Base-by-base conservation (phyloP, 2,113 vertebrate species). In the Toxotes chatareus region DNA sequence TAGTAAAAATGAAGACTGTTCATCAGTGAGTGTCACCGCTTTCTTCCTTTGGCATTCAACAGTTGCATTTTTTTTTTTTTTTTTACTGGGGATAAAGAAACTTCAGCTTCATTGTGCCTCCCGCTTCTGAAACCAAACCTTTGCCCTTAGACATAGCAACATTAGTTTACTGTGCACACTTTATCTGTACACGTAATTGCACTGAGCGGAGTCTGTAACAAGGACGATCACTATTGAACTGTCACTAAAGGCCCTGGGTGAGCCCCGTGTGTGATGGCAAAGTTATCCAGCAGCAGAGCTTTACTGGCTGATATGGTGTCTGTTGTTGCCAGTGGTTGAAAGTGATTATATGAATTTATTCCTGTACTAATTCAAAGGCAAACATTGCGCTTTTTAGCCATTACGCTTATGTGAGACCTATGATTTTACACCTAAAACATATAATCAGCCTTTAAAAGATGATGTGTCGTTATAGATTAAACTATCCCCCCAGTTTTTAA, bases 161-260 rank as follows among this genome's bases (percentile, higher is more conserved):
- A 55, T 31, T 27, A 31, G 32, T 31, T 76, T 59, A 44, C 7
- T 31, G 8, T 8, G 40, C 38, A 32, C 31, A 16, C 11, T 5
- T 46, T 14, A 27, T 67, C 69, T 76, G n/a, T 44, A 32, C 11
- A 49, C 19, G 62, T 61, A 56, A 27, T 32, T 27, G 42, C 36
- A 42, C 51, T 56, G 42, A 75, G 56, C 44, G 46, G 59, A 83
- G 38, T 23, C 14, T 31, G 32, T 55, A 47, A 40, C 47, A 23
- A 27, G 66, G 23, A 59, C 46, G 31, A 40, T 79, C 40, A 34
- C 67, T 38, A 60, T 42, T 57, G 56, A 72, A 73, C 56, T 65
- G 34, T 66, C 36, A 56, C 31, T 62, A 69, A 75, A 67, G 69
- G 80, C 31, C 44, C 44, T 51, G 64, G 61, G 57, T 47, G 55